Evolutionary conservation across 2,113 vertebrate genomes (phyloP), one percentile per base, ranked within the genome.

Genomic region (Antechinus stuartii): DNA sequence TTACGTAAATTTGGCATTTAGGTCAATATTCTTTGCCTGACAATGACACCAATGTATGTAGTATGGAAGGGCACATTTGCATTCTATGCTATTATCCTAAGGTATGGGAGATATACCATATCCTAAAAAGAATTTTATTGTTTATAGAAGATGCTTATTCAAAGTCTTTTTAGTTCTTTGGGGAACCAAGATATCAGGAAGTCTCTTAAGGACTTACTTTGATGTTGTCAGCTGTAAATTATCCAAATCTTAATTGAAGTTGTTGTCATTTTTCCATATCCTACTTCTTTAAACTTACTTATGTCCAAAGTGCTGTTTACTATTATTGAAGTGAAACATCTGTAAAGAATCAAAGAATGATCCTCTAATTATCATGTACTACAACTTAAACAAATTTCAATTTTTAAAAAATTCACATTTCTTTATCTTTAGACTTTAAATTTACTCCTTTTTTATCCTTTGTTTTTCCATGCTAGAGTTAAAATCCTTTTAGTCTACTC

Each of bases 351-450:
- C 2, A 3, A 90, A 30, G 27, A 11, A 26, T 23, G 52, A 27
- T 0, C 9, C 0, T 8, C 35, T 14, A 0, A 0, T 16, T 0
- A 0, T 2, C 54, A 91, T 30, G 1, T 30, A 7, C 27, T 24
- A 54, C 7, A 90, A 26, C 26, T 92, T 8, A 93, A 50, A 10
- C 91, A 52, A 3, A 68, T 26, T 56, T 50, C 1, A 54, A 54
- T 89, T 46, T 25, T 90, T 49, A 2, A 1, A 22, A 5, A 2
- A 16, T 1, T 90, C 0, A 5, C 22, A 54, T n/a, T 54, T 5
- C 56, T 57, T 93, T 95, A 42, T 90, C 84, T 90, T 8, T 10
- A 26, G 89, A 23, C 54, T 30, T 55, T 16, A 0, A 1, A 90
- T 56, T 0, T 19, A 12, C 4, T 24, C 0, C 16, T 53, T 42